Base-by-base conservation (phyloP, 2,888 invertebrate species). In the Melieria crassipennis region DNA sequence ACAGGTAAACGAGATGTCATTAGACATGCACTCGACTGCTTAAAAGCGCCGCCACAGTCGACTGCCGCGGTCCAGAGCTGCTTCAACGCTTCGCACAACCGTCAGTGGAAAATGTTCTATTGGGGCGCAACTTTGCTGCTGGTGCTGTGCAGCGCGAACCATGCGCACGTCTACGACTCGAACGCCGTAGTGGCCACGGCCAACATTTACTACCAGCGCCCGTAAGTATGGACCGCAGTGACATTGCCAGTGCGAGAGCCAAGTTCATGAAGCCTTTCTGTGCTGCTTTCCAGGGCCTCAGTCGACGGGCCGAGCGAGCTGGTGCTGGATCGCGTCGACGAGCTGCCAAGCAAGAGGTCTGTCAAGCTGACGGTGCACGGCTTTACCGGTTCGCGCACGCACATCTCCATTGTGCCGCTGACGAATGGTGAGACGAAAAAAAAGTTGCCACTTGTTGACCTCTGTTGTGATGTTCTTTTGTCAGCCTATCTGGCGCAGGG, bases 321-420 rank as follows among this genome's bases (percentile, higher is more conserved):
- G 6, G n/a, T 13, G 0, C 55, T 84, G 63, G 74, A 73, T 0
- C 73, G 74, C 3, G 73, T 84, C 16, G 71, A 79, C 0, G 62
- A 77, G 4, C 43, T 82, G 43, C 61, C 67, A 0, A 48, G 58
- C 0, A 76, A 76, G 47, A 73, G 72, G 0, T 77, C 83, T 1
- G 74, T 86, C 4, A 86, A 87, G 75, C 64, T 87, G 6, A 81
- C 87, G 46, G 78, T 87, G 9, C 87, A 87, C 58, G 87, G 87
- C 0, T 87, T 80, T 72, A 62, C 82, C 4, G 86, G 81, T 4
- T 81, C 82, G 13, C 79, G 83, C 42, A 79, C 77, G 13, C 85
- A 86, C 71, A 74, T 68, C 16, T 81, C 86, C 9, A 80, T 84
- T 11, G 76, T 75, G 62, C 84, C 86, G 5, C 67, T 86, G 4